phyloP scores from a whole-genome alignment of 2,113 vertebrate species.

The Sitta europaea region DNA sequence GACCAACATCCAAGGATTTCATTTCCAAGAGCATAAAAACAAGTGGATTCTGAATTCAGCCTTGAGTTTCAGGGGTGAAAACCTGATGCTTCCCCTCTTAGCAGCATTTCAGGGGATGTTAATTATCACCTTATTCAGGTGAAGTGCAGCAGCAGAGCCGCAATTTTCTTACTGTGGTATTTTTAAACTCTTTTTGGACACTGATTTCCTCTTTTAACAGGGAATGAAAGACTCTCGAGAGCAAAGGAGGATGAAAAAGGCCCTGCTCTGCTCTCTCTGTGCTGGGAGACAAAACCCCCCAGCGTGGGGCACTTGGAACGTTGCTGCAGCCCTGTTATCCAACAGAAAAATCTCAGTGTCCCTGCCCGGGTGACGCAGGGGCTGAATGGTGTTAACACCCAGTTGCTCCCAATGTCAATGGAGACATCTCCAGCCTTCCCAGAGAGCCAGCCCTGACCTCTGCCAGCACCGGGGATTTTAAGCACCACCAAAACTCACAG shows the following conservation, averaged over 20 bases:
- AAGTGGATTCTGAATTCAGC: not conserved
- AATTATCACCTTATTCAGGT: not conserved
- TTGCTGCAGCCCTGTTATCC: accelerated
- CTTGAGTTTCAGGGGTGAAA: not conserved
- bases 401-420: not conserved
- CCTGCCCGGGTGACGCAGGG: not conserved
- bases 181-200: not conserved
- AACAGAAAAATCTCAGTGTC: not conserved
- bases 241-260: not conserved
- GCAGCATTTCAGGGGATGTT: not conserved
- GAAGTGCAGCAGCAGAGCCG: not conserved
- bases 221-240: not conserved
- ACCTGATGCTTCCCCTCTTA: accelerated
- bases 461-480: accelerated
- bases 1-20: not conserved
- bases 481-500: not conserved
- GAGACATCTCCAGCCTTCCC: not conserved
- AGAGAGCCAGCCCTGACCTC: not conserved
- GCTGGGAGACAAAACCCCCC: not conserved
- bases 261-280: not conserved
- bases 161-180: not conserved
- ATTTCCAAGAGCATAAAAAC: not conserved
- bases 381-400: not conserved
- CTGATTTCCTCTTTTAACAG: not conserved
- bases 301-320: accelerated